These are phyloP conservation scores for Hystrix brachyura DNA, from an alignment of 2,113 vertebrate genomes.

Conservation along the genomic window DNA sequence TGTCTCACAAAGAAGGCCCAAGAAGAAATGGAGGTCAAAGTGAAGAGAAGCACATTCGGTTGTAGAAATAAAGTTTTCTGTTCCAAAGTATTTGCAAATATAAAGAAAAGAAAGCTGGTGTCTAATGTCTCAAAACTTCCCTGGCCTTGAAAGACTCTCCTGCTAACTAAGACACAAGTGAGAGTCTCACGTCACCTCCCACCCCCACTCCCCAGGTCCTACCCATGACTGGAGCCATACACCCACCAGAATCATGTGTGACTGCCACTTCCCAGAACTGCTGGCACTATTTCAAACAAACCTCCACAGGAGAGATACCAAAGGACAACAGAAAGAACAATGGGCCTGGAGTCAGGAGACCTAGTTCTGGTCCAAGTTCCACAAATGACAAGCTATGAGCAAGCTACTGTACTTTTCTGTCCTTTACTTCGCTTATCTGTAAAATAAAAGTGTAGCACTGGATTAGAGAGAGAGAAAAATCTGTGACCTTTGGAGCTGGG, in stretches of 20 bases:
- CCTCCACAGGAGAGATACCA: neutral
- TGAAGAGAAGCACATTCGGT: neutral
- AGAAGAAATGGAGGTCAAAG: neutral
- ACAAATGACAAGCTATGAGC: slow-evolving; percentile 52
- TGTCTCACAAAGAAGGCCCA: neutral
- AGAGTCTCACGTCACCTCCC: neutral
- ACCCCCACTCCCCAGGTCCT: neutral
- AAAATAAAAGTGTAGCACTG: neutral
- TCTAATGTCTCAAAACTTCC: neutral
- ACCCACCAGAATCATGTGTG: neutral
- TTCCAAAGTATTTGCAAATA: slow-evolving; percentile 13
- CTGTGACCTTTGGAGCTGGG: neutral
- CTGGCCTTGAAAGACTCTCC: neutral
- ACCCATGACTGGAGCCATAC: neutral
- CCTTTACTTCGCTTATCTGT: slow-evolving; percentile 12
- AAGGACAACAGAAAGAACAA: slow-evolving; percentile 41
- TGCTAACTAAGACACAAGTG: neutral
- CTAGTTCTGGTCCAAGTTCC: slow-evolving; percentile 31
- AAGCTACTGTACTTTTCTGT: neutral
- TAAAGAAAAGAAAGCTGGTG: slow-evolving; percentile 27
- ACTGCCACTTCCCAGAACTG: neutral
- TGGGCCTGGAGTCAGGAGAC: slow-evolving; percentile 14
- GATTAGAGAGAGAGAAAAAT: neutral
- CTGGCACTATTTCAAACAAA: slow-evolving; percentile 61
- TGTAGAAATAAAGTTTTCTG: slow-evolving; percentile 60